phyloP scores from a whole-genome alignment of 2,797 vertebrate species.

The Neosilurus hyrtlii region DNA sequence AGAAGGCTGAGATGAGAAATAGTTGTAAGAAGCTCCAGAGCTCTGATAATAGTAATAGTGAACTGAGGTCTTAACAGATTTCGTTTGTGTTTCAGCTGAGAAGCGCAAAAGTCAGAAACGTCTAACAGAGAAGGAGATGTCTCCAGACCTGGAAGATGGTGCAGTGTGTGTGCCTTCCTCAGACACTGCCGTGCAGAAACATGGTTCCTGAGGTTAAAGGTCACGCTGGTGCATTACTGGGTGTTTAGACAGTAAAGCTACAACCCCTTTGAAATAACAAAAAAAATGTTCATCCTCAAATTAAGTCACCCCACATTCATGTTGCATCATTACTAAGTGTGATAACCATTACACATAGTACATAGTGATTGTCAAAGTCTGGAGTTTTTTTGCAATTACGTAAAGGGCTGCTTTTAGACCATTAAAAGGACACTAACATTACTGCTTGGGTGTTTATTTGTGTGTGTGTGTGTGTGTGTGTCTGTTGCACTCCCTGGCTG shows the following conservation, averaged over 20 bases:
- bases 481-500: no score
- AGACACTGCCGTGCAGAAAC: slow-evolving; percentile 54
- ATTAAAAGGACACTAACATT: background rate
- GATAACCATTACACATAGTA: background rate
- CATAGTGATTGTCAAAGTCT: background rate
- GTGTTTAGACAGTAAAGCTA: background rate
- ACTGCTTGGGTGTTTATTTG: background rate
- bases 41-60: background rate
- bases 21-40: background rate
- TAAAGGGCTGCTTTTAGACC: background rate
- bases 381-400: background rate
- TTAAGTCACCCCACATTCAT: background rate
- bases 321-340: background rate
- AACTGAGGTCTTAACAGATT: background rate
- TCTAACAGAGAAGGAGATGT: slow-evolving; percentile 25
- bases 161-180: slow-evolving; percentile 29
- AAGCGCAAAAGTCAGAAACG: background rate
- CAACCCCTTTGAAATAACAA: background rate
- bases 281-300: background rate
- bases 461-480: no score
- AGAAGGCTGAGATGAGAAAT: background rate
- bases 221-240: slow-evolving; percentile 51
- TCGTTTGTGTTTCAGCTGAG: slow-evolving; percentile 54
- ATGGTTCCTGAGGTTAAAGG: slow-evolving; percentile 67
- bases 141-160: slow-evolving; percentile 47